Base-by-base conservation (phyloP, 2,888 invertebrate species). In the Clepsis dumicolana region DNA sequence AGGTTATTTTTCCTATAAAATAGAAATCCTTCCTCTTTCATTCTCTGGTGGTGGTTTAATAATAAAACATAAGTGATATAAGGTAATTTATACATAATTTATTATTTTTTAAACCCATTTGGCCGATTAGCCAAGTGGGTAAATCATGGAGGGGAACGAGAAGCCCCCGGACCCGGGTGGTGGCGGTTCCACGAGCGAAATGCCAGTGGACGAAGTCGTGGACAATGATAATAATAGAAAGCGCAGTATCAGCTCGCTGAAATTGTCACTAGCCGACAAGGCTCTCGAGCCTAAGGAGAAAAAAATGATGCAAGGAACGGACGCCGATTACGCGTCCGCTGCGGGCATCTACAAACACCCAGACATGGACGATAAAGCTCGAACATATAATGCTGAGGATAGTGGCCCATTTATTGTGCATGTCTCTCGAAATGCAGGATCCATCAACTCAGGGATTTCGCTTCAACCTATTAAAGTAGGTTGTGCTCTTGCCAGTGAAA, bases 391-490 rank as follows among this genome's bases (percentile, higher is more conserved):
- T 12, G 4, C 7, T 10, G 50, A 52, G 2, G 50, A 52, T 12
- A 21, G 14, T 4, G 50, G 50, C 50, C 50, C 50, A 52, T 52
- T 24, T 14, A 24, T 52, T 7, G 50, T 52, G 16, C 50, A 52
- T 52, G 25, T 52, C 10, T 21, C 50, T 10, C 50, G 50, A 8
- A 10, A 10, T 18, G 1, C 14, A 12, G 50, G 4, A 24, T 5
- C 50, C 1, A 5, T 1, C 12, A 25, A 52, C 14, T 52, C 50
- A 1, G 50, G 50, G 2, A 24, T 52, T 8, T 52, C 50, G 1
- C 50, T 52, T 10, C 50, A 25, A 52, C 50, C 50, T 7, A 52
- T 52, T 25, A 8, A 25, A 5, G 50, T 52, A 1, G 50, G 50
- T 7, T 10, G 21, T 12, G 18, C 18, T 5, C 8, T 52, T 10